Base-by-base conservation (phyloP, 2,113 vertebrate genomes). In the Saccopteryx bilineata region DNA sequence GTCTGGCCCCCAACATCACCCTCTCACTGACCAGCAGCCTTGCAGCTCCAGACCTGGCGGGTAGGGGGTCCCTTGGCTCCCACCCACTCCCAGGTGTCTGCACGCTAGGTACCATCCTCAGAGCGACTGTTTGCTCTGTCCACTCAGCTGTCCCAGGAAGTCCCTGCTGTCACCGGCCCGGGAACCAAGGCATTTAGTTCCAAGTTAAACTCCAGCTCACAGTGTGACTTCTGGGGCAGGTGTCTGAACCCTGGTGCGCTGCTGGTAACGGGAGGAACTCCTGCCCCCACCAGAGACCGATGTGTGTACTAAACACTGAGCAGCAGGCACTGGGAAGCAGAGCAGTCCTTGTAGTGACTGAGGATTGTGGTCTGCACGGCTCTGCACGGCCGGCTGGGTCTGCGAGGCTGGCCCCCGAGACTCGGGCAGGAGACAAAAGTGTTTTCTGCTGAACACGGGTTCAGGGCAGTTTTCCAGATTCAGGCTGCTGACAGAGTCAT, bases 331-430 rank as follows among this genome's bases (percentile, higher is more conserved):
- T 28, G 33, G 33, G 63, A 48, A 28, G 56, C 12, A 46, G 0
- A 12, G 68, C 2, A 19, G 31, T 61, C 71, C 5, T 10, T n/a
- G 23, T 19, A 21, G 21, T 33, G 48, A 60, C 60, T 19, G 24
- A 39, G 6, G 19, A 7, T 26, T 1, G 7, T 46, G 84, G 31
- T 2, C 3, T 46, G 66, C 79, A 46, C 19, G n/a, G 50, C 52
- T 48, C 21, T 39, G 2, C 63, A 31, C 12, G 4, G n/a, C 31
- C 2, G 1, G 4, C 24, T 15, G 56, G 7, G 75, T 11, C 39
- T 54, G 24, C 39, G 0, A 1, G 9, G 84, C 9, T 12, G 10
- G 52, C 9, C 23, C 1, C 23, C 1, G 8, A 5, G n/a, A 7
- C 9, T 14, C 1, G 5, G 18, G 52, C 39, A 56, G 15, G 9